Base-by-base conservation (phyloP, 2,888 invertebrate species). In the Ichneumon xanthorius region DNA sequence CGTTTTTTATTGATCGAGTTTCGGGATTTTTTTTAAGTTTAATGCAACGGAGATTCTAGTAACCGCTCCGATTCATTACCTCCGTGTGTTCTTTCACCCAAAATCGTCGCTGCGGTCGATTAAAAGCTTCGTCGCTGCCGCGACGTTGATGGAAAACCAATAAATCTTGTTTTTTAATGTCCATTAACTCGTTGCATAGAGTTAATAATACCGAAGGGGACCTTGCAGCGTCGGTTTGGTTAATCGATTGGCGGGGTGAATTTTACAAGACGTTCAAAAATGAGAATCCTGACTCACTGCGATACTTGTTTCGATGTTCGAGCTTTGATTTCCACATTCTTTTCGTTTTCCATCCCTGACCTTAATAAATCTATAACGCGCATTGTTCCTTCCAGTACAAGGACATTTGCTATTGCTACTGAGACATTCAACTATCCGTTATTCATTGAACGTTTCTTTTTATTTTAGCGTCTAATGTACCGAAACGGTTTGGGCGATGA, bases 381-480 rank as follows among this genome's bases (percentile, higher is more conserved):
- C 45, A 16, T 48, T 16, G 16, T 48, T 16, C 45, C 45, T 48
- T 16, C 45, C 14, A 48, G 45, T 48, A 48, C 45, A 16, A 16
- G 45, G 45, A 48, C 45, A 48, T 48, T 48, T 48, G 4, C 16
- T 48, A 48, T 48, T 16, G 45, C 16, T 40, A 16, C 33, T 37
- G 19, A 37, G n/a, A 65, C 33, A 65, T 65, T 65, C 68, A 14
- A n/a, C 26, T 55, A 22, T 48, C 33, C 65, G 75, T 58, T 58
- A 55, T 75, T 37, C 22, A 68, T 58, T 11, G 5, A 75, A 61
- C 14, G 14, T 37, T 16, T 53, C 26, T 61, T 19, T 16, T 65
- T 48, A 4, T 16, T 48, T 48, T 33, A 37, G 14, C 55, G 67
- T 72, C 65, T 30, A 14, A 73, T 30, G 30, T n/a, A 48, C 50